These are phyloP conservation scores for Pluvianellus socialis DNA, from an alignment of 2,113 vertebrate genomes.

Conservation along the genomic window DNA sequence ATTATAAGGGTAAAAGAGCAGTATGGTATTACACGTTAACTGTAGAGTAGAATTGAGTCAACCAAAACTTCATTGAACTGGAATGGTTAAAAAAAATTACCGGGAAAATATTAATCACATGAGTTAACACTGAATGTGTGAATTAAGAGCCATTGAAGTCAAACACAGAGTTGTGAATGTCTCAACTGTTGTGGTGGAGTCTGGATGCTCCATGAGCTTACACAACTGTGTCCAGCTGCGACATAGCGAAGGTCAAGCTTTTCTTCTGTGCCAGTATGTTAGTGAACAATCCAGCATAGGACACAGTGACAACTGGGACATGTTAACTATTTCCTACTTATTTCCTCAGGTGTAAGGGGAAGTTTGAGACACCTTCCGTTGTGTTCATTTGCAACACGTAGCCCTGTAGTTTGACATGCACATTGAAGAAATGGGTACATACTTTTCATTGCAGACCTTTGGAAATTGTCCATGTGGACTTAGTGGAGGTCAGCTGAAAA, in stretches of 20 bases:
- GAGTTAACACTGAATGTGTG: not conserved
- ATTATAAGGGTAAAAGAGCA: not conserved
- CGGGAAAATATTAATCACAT: not conserved
- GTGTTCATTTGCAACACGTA: rapidly evolving
- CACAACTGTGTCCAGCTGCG: not conserved
- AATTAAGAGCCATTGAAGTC: not conserved
- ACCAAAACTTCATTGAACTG: not conserved
- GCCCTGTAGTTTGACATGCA: not conserved
- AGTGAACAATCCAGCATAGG: not conserved
- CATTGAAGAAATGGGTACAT: not conserved
- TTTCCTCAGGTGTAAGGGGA: not conserved
- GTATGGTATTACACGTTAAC: not conserved
- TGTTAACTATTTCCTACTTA: not conserved
- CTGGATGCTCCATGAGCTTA: not conserved
- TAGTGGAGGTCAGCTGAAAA: not conserved
- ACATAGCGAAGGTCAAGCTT: not conserved
- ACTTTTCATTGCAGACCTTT: not conserved
- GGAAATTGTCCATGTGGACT: not conserved
- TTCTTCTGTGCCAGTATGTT: not conserved
- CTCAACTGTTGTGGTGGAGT: not conserved
- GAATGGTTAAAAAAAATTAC: not conserved
- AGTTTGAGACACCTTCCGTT: not conserved
- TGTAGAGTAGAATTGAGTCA: not conserved
- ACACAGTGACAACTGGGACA: not conserved
- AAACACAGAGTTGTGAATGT: not conserved